Base-by-base conservation (phyloP, 2,888 invertebrate genomes). In the Lycaena phlaeas region DNA sequence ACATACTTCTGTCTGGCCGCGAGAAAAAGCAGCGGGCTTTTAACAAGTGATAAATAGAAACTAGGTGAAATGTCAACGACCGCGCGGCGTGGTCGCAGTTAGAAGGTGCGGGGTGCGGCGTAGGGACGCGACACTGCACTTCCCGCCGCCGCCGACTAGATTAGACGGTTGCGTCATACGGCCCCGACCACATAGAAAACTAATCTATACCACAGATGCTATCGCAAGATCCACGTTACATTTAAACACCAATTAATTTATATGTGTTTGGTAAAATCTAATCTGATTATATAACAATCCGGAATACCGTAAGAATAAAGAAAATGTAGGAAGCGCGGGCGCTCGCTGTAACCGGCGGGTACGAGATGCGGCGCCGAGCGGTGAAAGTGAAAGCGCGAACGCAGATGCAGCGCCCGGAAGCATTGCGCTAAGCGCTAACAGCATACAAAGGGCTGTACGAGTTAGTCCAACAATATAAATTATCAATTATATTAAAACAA, bases 71-170 rank as follows among this genome's bases (percentile, higher is more conserved):
- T 69, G 84, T 84, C 71, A 82, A 82, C 58, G 84, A 82, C 84
- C 84, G 82, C 65, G 64, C 72, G 62, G 63, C 62, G 71, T 64
- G 75, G 65, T 70, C 73, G 69, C 64, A 68, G 76, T 67, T 72
- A 66, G 69, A 64, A 64, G 58, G 64, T 59, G 78, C 72, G 77
- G 74, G 66, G 76, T 58, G 77, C 65, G 74, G 60, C 64, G 79
- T 72, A 64, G 82, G 82, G 82, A 75, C 81, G 76, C 81, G 82
- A 81, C 82, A 81, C 82, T 84, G 84, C 81, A 82, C 84, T 84
- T 84, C 84, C 82, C 82, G 82, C 81, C 77, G 73, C 65, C 70
- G 72, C 79, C 78, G 75, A 77, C 81, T 82, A 82, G 81, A 82
- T 84, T 84, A 84, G 79, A 70, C 70, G 75, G 76, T 82, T 82